Conservation (phyloP, 2,888 invertebrate species). For the Melieria omissa region DNA sequence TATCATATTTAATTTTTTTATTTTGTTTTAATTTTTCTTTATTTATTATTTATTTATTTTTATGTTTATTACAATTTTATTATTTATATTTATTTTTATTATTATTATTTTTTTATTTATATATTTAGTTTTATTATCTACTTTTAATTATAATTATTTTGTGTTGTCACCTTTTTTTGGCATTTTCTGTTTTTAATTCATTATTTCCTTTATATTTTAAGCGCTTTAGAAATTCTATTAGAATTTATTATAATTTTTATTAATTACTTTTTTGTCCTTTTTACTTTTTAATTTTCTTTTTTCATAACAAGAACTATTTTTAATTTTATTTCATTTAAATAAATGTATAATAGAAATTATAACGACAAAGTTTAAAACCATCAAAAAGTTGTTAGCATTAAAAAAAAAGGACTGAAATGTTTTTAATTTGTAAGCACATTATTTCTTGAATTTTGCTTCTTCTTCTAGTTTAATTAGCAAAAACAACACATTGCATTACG, state of each 20-base stretch:
- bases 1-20: constrained; percentile 15
- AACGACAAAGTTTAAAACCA: no score
- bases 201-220: background rate
- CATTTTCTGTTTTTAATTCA: constrained; percentile 25
- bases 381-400: no score
- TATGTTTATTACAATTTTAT: constrained; percentile 28
- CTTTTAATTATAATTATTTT: background rate
- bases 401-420: no score
- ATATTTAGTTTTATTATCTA: background rate
- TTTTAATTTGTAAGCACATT: no score
- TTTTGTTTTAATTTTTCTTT: constrained; percentile 27
- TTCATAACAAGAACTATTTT: constrained; percentile 1
- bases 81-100: constrained; percentile 29
- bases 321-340: background rate
- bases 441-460: no score
- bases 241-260: constrained; percentile 3
- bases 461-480: no score
- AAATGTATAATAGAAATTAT: no score
- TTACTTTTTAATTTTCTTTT: constrained; percentile 7
- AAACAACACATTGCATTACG: no score
- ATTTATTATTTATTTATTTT: background rate
- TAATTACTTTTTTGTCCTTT: constrained; percentile 29
- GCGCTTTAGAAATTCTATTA: constrained; percentile 12
- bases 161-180: background rate
- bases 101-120: constrained; percentile 30